Base-by-base conservation (phyloP, 2,888 invertebrate genomes). In the Aelia acuminata region DNA sequence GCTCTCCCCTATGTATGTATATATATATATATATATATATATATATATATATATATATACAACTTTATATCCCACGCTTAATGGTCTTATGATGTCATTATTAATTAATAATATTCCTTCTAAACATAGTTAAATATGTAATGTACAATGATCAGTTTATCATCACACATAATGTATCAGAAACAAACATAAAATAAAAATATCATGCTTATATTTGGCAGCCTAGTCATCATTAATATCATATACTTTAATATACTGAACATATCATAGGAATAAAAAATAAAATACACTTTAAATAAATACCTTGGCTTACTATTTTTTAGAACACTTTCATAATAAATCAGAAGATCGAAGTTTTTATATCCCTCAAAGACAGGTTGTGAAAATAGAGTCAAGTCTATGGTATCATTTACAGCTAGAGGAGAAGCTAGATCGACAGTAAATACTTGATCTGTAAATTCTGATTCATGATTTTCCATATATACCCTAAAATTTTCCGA, bases 341-440 rank as follows among this genome's bases (percentile, higher is more conserved):
- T 95, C 85, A 96, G 93, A 90, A 96, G 92, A 91, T 96, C 94
- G 80, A 96, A 92, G 8, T 93, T 92, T 90, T 95, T 94, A 3
- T 96, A 96, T 87, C 94, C 94, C 80, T 93, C 92, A 90, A 94
- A 94, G 0, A 96, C 95, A 0, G 96, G 96, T 91, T 95, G 94
- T 39, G 96, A 92, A 95, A 95, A 96, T 91, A 96, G 93, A 35
- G 93, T 93, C 89, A 94, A 92, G 85, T 92, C 93, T 91, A 93
- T 92, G 89, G 93, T 92, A 91, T 93, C 92, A 90, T 94, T 93
- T 88, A 95, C 93, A 90, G 93, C 92, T 91, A 95, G 92, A 91
- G 70, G 89, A 50, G 35, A 90, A 85, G 39, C 90, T 85, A 90
- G 91, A 90, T 88, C 90, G 47, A 91, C 89, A 86, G 88, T 89